A percentile compares a stretch with the other conserved stretches of the same genome.
Evolutionary conservation across 2,888 invertebrate genomes (phyloP).

Genomic region (Steromphala cineraria): DNA sequence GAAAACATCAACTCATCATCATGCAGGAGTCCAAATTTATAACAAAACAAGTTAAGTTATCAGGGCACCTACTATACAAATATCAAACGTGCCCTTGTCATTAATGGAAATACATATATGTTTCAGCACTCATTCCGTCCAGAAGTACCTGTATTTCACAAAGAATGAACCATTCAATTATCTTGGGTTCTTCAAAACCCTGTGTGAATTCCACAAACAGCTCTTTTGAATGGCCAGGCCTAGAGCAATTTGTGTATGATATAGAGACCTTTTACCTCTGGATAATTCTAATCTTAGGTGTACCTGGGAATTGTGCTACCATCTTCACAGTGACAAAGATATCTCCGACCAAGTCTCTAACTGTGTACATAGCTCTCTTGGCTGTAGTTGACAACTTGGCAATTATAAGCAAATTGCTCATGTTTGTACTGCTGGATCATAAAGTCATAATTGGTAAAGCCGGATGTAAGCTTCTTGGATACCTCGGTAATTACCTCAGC

Average conservation of each 20-base stretch:
- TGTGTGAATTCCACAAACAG: too few species aligned
- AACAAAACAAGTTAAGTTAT: too few species aligned
- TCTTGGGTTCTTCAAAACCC: too few species aligned
- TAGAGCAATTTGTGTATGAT: neutral
- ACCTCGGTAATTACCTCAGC: slow-evolving; percentile 19
- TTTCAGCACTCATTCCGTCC: too few species aligned
- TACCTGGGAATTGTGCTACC: slow-evolving; percentile 35
- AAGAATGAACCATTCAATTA: too few species aligned
- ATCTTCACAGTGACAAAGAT: slow-evolving; percentile 34
- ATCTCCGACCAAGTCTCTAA: slow-evolving; percentile 28
- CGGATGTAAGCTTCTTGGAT: slow-evolving; percentile 32
- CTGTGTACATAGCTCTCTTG: slow-evolving; percentile 35
- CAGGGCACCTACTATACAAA: too few species aligned
- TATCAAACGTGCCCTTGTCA: too few species aligned
- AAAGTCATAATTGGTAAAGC: slow-evolving; percentile 19
- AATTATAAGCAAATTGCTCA: slow-evolving; percentile 29
- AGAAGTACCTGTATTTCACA: too few species aligned
- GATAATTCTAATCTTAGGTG: slow-evolving; percentile 32
- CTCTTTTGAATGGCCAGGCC: too few species aligned
- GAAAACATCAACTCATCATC: too few species aligned
- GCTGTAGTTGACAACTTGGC: slow-evolving; percentile 37
- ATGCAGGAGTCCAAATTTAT: too few species aligned
- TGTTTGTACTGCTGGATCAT: slow-evolving; percentile 26
- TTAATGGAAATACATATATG: too few species aligned
- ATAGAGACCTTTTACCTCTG: slow-evolving; percentile 35